phyloP scores from a whole-genome alignment of 2,113 vertebrate species.

The Mixornis gularis region DNA sequence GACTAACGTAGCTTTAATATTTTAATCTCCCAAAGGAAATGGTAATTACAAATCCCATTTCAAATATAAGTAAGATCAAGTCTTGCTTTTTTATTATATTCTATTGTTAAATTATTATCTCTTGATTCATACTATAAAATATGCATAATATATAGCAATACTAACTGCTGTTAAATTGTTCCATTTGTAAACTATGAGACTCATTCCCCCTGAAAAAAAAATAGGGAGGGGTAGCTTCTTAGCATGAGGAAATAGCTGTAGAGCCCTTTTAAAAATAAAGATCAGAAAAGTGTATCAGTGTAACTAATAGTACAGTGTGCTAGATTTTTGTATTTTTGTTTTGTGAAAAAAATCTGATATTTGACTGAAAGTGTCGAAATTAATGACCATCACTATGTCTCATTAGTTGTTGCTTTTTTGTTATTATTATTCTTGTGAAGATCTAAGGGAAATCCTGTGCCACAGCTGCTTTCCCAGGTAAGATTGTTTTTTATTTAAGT shows the following conservation, averaged over 20 bases:
- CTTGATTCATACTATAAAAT: background rate
- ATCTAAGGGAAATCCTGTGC: background rate
- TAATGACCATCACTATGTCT: background rate
- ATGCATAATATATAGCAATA: background rate
- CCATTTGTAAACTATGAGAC: background rate
- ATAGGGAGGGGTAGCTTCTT: background rate
- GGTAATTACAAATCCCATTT: background rate
- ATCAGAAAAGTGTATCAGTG: background rate
- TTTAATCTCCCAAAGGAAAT: background rate
- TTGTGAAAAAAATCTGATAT: background rate
- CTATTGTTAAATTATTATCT: background rate
- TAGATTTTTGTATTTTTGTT: background rate
- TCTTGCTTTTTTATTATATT: background rate
- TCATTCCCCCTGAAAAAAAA: background rate
- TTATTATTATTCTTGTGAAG: background rate
- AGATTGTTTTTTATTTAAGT: background rate
- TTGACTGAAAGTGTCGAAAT: background rate
- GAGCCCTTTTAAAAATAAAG: background rate
- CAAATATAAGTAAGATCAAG: background rate
- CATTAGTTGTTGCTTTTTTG: background rate
- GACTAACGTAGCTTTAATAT: background rate
- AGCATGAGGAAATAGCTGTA: background rate
- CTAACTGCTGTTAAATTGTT: background rate
- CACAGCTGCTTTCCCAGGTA: background rate
- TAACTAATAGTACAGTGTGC: background rate